Conservation (phyloP, 2,888 invertebrate species). For the Bimastos eiseni region DNA sequence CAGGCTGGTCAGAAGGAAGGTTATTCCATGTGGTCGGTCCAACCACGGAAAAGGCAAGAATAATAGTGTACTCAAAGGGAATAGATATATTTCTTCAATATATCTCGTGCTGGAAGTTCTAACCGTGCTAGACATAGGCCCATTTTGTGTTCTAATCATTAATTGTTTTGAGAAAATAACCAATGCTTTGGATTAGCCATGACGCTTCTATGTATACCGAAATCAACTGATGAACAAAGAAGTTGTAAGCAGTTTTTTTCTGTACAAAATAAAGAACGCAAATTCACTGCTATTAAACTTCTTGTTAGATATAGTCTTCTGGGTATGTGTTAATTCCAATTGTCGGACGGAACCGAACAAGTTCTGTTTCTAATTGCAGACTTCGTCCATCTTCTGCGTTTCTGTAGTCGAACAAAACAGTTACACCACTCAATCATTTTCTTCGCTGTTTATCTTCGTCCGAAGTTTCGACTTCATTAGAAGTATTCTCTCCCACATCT, state of each 20-base stretch:
- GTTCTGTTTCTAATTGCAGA: neutral
- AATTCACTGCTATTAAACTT: neutral
- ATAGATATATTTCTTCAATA: too few species aligned
- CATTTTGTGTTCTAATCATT: too few species aligned
- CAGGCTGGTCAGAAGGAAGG: too few species aligned
- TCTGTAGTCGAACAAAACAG: neutral
- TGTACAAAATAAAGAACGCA: neutral
- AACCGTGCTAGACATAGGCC: too few species aligned
- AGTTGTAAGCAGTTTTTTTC: neutral
- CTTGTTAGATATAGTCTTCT: too few species aligned
- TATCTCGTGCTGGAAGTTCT: too few species aligned
- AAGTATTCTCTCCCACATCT: neutral
- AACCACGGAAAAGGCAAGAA: too few species aligned
- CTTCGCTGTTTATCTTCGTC: neutral
- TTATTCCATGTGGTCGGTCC: too few species aligned
- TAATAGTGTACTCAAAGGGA: too few species aligned
- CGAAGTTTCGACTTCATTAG: neutral
- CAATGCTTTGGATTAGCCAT: too few species aligned
- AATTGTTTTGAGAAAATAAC: too few species aligned
- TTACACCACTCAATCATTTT: neutral
- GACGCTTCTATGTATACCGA: neutral
- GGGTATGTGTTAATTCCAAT: neutral
- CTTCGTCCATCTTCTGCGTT: neutral
- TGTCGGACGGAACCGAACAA: neutral
- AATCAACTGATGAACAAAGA: neutral